Conservation (phyloP, 2,797 vertebrate species). For the Catharus ustulatus region DNA sequence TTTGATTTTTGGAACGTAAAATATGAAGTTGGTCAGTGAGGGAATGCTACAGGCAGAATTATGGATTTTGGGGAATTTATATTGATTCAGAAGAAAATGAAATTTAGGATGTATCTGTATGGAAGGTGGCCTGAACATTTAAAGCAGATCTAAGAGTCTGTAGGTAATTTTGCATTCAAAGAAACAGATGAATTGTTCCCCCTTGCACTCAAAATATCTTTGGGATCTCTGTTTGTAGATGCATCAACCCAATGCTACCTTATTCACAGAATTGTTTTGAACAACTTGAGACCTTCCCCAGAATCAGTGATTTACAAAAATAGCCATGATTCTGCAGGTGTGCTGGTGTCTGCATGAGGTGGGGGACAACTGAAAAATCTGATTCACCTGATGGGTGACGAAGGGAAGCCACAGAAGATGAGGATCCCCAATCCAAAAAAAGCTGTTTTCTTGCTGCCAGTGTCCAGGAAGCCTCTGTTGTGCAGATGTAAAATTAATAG, state of each 20-base stretch:
- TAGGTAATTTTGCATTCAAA: neutral
- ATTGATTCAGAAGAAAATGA: neutral
- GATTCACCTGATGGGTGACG: neutral
- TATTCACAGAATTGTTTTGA: neutral
- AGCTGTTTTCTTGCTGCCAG: neutral
- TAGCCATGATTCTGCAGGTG: neutral
- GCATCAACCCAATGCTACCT: neutral
- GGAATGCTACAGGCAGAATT: neutral
- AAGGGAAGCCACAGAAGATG: neutral
- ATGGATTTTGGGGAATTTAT: neutral
- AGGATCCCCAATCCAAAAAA: neutral
- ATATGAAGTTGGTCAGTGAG: neutral
- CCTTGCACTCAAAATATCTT: neutral
- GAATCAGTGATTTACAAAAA: neutral
- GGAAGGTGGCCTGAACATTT: neutral
- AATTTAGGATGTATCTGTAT: neutral
- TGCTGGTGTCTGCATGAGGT: neutral
- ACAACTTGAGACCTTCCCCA: neutral
- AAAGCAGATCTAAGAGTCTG: neutral
- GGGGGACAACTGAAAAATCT: neutral
- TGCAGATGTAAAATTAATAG: neutral
- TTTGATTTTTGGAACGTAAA: neutral
- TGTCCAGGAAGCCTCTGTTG: neutral
- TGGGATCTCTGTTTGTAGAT: neutral
- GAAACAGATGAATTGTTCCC: neutral